Evolutionary conservation across 2,888 invertebrate genomes (phyloP).

Genomic region (Willowsia nigromaculata): DNA sequence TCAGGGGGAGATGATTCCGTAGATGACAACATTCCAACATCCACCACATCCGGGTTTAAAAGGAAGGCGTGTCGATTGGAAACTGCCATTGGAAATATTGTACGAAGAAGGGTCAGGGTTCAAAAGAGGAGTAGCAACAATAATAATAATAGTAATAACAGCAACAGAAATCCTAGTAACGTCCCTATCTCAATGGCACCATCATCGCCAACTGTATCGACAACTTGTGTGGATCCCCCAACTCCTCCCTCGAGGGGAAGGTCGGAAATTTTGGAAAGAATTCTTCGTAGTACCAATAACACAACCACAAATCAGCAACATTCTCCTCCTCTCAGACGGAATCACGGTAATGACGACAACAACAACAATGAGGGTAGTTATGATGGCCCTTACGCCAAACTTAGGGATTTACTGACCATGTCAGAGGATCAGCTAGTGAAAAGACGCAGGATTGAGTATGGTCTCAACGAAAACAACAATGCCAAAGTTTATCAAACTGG

Average conservation of each 20-base stretch:
- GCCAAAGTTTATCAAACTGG: background rate
- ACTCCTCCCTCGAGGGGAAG: constrained; percentile 41
- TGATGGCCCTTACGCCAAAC: constrained; percentile 59
- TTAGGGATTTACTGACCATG: constrained; percentile 66
- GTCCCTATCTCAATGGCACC: constrained; percentile 67
- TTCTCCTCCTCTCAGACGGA: background rate
- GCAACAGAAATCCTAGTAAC: background rate
- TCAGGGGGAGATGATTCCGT: constrained; percentile 47
- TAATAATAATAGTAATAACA: background rate
- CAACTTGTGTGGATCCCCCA: constrained; percentile 59
- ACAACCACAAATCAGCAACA: constrained; percentile 13
- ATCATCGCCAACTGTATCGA: constrained; percentile 64
- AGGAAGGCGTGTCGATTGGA: constrained; percentile 56
- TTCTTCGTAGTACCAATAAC: constrained; percentile 54
- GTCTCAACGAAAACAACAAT: constrained; percentile 11
- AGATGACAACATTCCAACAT: constrained; percentile 71
- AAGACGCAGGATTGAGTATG: constrained; percentile 62
- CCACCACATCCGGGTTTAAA: constrained; percentile 63
- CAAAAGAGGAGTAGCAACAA: constrained; percentile 45
- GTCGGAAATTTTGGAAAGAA: constrained; percentile 67
- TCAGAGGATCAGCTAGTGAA: constrained; percentile 66
- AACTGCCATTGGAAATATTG: constrained; percentile 67
- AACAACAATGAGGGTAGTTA: constrained; percentile 54
- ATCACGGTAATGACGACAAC: constrained; percentile 46
- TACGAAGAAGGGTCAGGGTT: constrained; percentile 30